Evolutionary conservation across 2,113 vertebrate genomes (phyloP).

Genomic region (Cynopterus brachyotis): DNA sequence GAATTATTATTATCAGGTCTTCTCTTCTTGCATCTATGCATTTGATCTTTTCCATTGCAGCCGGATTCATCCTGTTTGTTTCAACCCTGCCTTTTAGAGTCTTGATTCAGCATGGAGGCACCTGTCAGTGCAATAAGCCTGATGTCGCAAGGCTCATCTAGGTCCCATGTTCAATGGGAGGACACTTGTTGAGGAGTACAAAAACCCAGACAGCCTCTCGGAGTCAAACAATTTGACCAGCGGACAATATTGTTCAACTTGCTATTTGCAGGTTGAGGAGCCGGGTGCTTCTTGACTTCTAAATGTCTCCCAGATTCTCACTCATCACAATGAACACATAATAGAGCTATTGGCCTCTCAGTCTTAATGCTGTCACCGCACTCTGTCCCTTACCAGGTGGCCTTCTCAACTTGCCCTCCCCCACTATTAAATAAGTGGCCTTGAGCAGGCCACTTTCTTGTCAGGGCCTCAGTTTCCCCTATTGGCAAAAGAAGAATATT

Average conservation of each 20-base stretch:
- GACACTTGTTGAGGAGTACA: neutral
- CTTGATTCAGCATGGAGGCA: rapidly evolving
- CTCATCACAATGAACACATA: neutral
- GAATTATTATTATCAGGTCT: neutral
- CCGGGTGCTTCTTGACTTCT: neutral
- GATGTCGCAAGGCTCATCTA: neutral
- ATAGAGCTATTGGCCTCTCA: neutral
- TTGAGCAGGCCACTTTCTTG: neutral
- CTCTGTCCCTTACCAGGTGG: neutral
- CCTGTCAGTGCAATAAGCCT: neutral
- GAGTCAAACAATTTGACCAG: neutral
- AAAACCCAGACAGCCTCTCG: neutral
- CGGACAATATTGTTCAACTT: neutral
- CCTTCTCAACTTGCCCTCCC: neutral
- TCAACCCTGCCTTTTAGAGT: neutral
- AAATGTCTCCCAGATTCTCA: neutral
- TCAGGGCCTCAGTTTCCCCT: neutral
- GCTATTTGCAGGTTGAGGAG: neutral
- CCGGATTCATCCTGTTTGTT: neutral
- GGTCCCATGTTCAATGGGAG: neutral
- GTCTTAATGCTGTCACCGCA: neutral
- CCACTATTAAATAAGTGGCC: neutral
- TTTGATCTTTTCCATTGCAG: neutral
- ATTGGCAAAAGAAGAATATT: neutral
- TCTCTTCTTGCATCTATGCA: neutral